Evolutionary conservation across 1,140 invertebrate species (phyloP).

Genomic region (Zaprionus nigranus): DNA sequence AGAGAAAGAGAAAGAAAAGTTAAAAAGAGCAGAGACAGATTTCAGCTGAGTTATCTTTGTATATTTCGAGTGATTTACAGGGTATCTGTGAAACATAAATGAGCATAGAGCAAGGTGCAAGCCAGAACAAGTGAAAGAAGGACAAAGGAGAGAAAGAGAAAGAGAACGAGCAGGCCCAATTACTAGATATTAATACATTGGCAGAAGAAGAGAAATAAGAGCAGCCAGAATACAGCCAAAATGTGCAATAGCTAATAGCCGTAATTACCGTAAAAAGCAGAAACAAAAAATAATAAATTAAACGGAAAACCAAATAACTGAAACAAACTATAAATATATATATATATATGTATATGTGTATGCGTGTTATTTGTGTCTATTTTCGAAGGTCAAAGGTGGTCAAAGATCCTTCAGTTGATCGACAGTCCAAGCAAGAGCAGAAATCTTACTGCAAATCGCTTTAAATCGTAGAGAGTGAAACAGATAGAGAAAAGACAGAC

Average conservation of each 20-base stretch:
- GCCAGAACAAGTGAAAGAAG: not conserved
- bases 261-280: conserved; percentile 53
- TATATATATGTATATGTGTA: conserved; percentile 21
- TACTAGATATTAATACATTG: conserved; percentile 29
- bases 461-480: not conserved
- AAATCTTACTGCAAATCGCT: not conserved
- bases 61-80: conserved; percentile 2
- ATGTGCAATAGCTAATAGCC: conserved; percentile 58
- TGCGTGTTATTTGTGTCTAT: conserved; percentile 80
- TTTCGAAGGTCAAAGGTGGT: conserved; percentile 40
- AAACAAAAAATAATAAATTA: conserved; percentile 40
- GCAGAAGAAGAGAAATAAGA: conserved; percentile 25
- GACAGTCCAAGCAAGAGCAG: conserved; percentile 2
- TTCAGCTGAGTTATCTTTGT: not conserved
- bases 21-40: conserved; percentile 1
- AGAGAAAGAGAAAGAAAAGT: not conserved
- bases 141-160: not conserved
- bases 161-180: conserved; percentile 13
- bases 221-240: conserved; percentile 43
- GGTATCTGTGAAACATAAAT: not conserved
- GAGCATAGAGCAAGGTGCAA: not conserved
- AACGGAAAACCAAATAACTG: conserved; percentile 35
- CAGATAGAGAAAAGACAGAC: not conserved
- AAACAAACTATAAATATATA: conserved; percentile 38
- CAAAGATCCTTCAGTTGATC: not conserved